phyloP scores from a whole-genome alignment of 2,888 invertebrate species.

The Epistrophella euchroma region DNA sequence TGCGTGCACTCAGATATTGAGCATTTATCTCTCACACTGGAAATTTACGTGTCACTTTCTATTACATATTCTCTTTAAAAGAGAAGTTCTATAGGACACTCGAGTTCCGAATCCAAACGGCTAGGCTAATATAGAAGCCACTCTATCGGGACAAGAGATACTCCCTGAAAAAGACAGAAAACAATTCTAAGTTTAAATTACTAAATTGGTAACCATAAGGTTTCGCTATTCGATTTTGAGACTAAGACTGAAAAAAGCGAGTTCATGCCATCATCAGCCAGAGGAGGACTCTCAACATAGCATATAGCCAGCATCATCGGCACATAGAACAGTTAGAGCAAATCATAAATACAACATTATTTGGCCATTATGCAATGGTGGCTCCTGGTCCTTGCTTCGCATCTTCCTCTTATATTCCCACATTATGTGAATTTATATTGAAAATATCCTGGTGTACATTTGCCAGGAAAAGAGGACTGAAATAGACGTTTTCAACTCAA shows the following conservation, averaged over 20 bases:
- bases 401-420: slow-evolving; percentile 4
- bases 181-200: neutral
- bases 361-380: slow-evolving; percentile 64
- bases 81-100: too few species aligned
- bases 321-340: slow-evolving; percentile 50
- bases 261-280: slow-evolving; percentile 1
- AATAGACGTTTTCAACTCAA: slow-evolving; percentile 62
- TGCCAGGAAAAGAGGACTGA: slow-evolving; percentile 53
- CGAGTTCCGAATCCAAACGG: too few species aligned
- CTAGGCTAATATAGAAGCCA: too few species aligned
- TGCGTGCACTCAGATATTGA: too few species aligned
- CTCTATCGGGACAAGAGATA: too few species aligned
- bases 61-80: too few species aligned
- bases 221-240: neutral
- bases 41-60: too few species aligned
- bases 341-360: slow-evolving; percentile 72
- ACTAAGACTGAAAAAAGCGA: neutral
- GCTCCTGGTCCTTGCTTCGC: neutral
- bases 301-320: neutral
- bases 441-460: slow-evolving; percentile 51
- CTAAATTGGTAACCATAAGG: slow-evolving; percentile 13
- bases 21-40: too few species aligned
- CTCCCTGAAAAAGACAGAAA: too few species aligned
- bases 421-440: slow-evolving; percentile 42
- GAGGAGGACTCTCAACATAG: slow-evolving; percentile 3